Base-by-base conservation (phyloP, 2,888 invertebrate species). In the Rhaphigaster nebulosa region DNA sequence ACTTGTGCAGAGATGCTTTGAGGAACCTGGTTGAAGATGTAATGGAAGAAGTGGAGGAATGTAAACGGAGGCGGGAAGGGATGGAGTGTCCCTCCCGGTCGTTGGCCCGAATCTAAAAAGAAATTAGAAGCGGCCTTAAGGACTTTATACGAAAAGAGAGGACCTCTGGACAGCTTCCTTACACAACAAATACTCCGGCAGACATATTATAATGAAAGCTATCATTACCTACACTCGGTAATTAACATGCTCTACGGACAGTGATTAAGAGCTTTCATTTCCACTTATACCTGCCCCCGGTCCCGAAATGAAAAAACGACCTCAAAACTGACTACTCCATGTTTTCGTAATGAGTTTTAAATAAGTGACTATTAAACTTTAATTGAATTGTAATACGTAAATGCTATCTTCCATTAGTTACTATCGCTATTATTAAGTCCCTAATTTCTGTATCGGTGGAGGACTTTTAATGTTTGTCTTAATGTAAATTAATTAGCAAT, bases 251-350 rank as follows among this genome's bases (percentile, higher is more conserved):
- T 13, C 84, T 13, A 84, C 20, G 84, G 84, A 84, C 84, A 84
- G 84, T 84, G 84, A 84, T 84, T 84, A 84, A 84, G 45, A n/a
- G n/a, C 84, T 84, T 84, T 84, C 41, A 84, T 84, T 84, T 84
- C 84, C 84, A 84, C 41, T 84, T 84, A 84, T 23, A 45, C 84
- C 84, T 45, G 41, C 84, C 26, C 26, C 84, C 29, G 84, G 41
- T n/a, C 84, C n/a, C 84, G 12, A 41, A 45, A 45, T 45, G 41
- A 41, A 84, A 84, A 84, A 84, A 80, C 38, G 13, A 84, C 41
- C 84, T 84, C 84, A 84, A 84, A 84, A 84, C 41, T n/a, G 13
- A 45, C 84, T 84, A 84, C 45, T 45, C 84, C 84, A 84, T 45
- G 84, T 84, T 84, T 45, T n/a, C n/a, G 45, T 45, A 84, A 84